Base-by-base conservation (phyloP, 2,888 invertebrate species). In the Drosophila silvestris region DNA sequence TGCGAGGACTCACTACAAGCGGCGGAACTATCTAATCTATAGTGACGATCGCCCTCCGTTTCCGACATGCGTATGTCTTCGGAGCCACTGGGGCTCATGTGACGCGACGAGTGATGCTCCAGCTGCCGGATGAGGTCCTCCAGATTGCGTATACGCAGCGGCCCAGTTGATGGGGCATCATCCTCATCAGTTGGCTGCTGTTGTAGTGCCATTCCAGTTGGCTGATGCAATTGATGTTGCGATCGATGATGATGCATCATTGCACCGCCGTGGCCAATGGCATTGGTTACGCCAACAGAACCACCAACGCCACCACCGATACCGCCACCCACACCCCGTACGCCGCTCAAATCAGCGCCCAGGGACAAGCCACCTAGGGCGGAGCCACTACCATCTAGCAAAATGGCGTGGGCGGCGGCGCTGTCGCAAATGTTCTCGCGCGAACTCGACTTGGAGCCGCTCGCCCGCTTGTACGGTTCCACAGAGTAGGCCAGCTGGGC, bases 11-110 rank as follows among this genome's bases (percentile, higher is more conserved):
- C 96, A 94, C 96, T 97, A 94, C 95, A 95, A 91, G 95, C 95
- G 89, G 94, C 94, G 79, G 95, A 95, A 88, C 96, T 94, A 95
- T 97, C 97, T 94, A 97, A 95, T 94, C 97, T 95, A 94, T 97
- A 97, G 94, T 97, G 97, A 67, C 98, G 95, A 93, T 98, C 98
- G 62, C 96, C 96, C 93, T 98, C 98, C 61, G 97, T 96, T 94
- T 98, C 98, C 67, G 97, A 97, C 94, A 95, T 94, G 85, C 94
- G 93, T 91, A 98, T 97, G 91, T 98, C 98, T 93, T 98, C 98
- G 26, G 97, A 97, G 74, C 97, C 98, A 84, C 97, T 97, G 60
- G 98, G 98, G 92, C 97, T 97, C 96, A 97, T 97, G 94, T 97
- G 97, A 30, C 97, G 95, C 76, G 96, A 95, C 83, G 97, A 96